phyloP scores from a whole-genome alignment of 2,888 invertebrate species.

The Brachyptera putata region DNA sequence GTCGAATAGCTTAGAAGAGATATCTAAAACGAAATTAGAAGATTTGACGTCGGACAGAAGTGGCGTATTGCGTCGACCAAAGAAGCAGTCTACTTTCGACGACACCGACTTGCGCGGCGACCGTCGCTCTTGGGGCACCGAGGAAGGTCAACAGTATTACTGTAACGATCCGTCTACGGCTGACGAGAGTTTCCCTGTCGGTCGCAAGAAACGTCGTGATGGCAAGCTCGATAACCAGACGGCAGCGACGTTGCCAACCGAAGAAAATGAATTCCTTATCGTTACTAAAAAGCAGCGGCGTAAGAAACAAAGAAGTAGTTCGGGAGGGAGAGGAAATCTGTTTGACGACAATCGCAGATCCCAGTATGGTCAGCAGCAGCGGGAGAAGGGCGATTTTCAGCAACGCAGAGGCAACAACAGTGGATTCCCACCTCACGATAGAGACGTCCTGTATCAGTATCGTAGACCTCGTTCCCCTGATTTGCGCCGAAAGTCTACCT shows the following conservation, averaged over 20 bases:
- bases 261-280: conserved; percentile 64
- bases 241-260: conserved; percentile 24
- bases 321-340: conserved; percentile 46
- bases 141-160: conserved; percentile 53
- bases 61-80: conserved; percentile 33
- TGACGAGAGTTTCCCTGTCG: conserved; percentile 49
- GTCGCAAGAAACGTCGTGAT: conserved; percentile 18
- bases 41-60: conserved; percentile 52
- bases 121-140: conserved; percentile 65
- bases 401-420: conserved; percentile 28
- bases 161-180: conserved; percentile 42
- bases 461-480: conserved; percentile 37
- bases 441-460: conserved; percentile 27
- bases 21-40: conserved; percentile 70
- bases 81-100: conserved; percentile 38
- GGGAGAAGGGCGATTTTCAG: conserved; percentile 6
- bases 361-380: conserved; percentile 14
- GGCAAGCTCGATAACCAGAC: neutral
- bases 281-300: conserved; percentile 79
- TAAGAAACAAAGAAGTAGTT: conserved; percentile 59
- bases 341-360: conserved; percentile 28
- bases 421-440: conserved; percentile 35
- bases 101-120: conserved; percentile 44
- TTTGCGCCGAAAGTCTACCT: conserved; percentile 63
- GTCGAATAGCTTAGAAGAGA: conserved; percentile 75